Percentiles rank a stretch among this genome's conserved stretches.
Conservation (phyloP, 2,113 vertebrate genomes). For the Toxostoma redivivum region DNA sequence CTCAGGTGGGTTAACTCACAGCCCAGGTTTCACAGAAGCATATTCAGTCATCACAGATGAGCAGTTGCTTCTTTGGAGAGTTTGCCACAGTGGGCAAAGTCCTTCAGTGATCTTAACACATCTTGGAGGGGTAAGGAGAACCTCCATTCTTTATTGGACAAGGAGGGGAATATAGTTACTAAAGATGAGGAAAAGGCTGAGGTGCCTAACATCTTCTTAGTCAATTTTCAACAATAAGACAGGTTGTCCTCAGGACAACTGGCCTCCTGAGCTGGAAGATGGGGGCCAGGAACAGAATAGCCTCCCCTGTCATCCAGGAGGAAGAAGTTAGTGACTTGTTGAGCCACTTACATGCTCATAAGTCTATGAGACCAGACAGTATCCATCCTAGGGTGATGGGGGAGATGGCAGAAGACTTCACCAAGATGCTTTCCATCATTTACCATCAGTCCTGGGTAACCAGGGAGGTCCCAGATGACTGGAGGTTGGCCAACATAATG, state of each 20-base stretch:
- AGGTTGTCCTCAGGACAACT: not conserved
- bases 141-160: not conserved
- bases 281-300: not conserved
- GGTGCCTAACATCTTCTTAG: not conserved
- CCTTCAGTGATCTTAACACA: not conserved
- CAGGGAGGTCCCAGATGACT: not conserved
- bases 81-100: not conserved
- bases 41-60: not conserved
- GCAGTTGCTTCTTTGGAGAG: not conserved
- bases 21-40: not conserved
- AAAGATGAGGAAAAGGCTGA: not conserved
- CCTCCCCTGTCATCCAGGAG: not conserved
- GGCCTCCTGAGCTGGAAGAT: not conserved
- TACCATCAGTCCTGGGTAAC: not conserved
- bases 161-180: not conserved
- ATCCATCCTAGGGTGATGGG: not conserved
- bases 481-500: not conserved
- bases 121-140: not conserved
- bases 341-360: not conserved
- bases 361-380: not conserved
- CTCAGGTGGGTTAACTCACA: not conserved
- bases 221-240: not conserved
- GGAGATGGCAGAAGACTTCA: not conserved
- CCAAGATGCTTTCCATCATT: not conserved
- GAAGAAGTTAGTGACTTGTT: not conserved